A percentile compares a stretch with the other conserved stretches of the same genome.
phyloP scores from a whole-genome alignment of 2,797 vertebrate genomes.

The Chromobotia macracanthus region DNA sequence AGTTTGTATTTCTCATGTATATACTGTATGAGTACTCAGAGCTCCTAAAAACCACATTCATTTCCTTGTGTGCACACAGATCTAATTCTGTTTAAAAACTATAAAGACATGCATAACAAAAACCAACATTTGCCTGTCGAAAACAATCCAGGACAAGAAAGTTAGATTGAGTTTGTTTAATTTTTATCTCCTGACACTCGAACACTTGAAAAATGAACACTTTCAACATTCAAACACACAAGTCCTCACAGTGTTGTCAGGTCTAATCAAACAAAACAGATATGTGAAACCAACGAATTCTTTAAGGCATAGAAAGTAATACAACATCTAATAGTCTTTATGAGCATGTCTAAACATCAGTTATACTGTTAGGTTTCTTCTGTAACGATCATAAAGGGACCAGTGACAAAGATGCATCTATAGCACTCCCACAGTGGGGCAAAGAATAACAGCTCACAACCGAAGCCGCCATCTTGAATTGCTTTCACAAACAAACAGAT shows the following conservation, averaged over 20 bases:
- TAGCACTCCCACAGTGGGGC: slow-evolving; percentile 42
- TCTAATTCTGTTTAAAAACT: no score
- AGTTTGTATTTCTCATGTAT: no score
- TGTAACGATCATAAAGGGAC: slow-evolving; percentile 51
- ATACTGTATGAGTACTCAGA: no score
- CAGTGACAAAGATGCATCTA: slow-evolving; percentile 49
- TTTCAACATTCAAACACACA: slow-evolving; percentile 66
- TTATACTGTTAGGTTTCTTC: slow-evolving; percentile 55
- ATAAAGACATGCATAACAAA: no score
- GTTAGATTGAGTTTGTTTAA: slow-evolving; percentile 58
- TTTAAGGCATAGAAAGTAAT: slow-evolving; percentile 73
- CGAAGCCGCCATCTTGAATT: slow-evolving; percentile 43
- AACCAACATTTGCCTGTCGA: no score
- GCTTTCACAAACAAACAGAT: slow-evolving; percentile 54
- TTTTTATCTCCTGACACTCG: slow-evolving; percentile 61
- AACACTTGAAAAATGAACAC: slow-evolving; percentile 53
- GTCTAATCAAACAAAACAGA: slow-evolving; percentile 69
- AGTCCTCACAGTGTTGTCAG: slow-evolving; percentile 74
- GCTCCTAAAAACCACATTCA: no score
- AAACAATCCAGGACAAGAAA: neutral
- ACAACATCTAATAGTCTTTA: slow-evolving; percentile 56
- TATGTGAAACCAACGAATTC: slow-evolving; percentile 61
- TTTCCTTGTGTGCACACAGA: no score
- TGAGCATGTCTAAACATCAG: slow-evolving; percentile 58
- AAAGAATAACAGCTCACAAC: slow-evolving; percentile 53